phyloP scores from a whole-genome alignment of 1,140 invertebrate species.

The Batillaria attramentaria region DNA sequence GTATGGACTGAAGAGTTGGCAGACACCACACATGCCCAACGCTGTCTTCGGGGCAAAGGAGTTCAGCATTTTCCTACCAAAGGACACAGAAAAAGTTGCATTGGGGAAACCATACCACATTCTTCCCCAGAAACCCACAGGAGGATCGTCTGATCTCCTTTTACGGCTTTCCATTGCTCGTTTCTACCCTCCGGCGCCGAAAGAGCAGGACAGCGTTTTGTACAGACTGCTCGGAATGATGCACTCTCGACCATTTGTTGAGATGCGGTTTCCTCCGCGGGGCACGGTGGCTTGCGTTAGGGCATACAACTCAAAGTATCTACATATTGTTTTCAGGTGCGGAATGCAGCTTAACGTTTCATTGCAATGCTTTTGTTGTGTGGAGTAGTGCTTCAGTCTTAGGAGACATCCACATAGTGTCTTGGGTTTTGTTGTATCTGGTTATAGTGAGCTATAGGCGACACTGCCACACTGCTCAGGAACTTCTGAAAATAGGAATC shows the following conservation, averaged over 20 bases:
- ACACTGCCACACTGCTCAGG: no score
- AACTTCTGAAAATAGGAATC: neutral
- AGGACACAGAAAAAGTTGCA: slow-evolving; percentile 25
- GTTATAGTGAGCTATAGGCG: no score
- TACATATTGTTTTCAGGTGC: slow-evolving; percentile 72
- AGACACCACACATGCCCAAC: slow-evolving; percentile 40
- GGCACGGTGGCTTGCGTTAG: slow-evolving; percentile 65
- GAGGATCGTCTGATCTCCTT: neutral
- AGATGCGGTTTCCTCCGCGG: slow-evolving; percentile 68
- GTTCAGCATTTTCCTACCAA: slow-evolving; percentile 60
- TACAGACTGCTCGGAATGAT: slow-evolving; percentile 66
- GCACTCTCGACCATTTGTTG: slow-evolving; percentile 67
- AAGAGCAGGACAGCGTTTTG: slow-evolving; percentile 47
- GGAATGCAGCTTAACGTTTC: neutral
- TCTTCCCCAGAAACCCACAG: slow-evolving; percentile 35
- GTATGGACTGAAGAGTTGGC: slow-evolving; percentile 63
- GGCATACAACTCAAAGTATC: slow-evolving; percentile 64
- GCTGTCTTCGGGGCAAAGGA: slow-evolving; percentile 57
- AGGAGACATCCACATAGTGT: neutral
- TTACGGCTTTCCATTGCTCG: slow-evolving; percentile 53
- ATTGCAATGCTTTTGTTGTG: neutral
- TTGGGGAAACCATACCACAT: slow-evolving; percentile 56
- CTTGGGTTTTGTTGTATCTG: neutral
- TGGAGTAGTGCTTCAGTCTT: neutral
- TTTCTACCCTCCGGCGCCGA: slow-evolving; percentile 59